A percentile compares a stretch with the other conserved stretches of the same genome.
phyloP scores from a whole-genome alignment of 2,113 vertebrate species.

The Ailuropoda melanoleuca region DNA sequence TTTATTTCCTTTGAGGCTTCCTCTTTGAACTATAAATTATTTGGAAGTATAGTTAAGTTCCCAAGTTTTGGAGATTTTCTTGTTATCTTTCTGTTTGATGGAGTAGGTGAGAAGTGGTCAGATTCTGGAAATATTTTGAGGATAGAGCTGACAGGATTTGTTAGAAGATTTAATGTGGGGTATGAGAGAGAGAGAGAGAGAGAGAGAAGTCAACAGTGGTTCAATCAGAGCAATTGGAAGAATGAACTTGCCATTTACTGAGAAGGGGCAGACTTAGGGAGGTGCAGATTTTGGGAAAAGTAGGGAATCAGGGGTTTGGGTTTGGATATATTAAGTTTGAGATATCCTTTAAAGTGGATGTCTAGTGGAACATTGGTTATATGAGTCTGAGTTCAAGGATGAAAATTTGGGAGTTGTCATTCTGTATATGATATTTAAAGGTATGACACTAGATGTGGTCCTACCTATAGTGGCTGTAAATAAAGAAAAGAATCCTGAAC shows the following conservation, averaged over 20 bases:
- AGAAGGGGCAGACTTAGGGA: not conserved
- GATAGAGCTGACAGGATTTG: not conserved
- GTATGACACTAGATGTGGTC: not conserved
- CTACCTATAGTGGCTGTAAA: not conserved
- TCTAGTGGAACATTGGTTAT: not conserved
- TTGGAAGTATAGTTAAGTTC: not conserved
- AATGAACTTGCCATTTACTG: not conserved
- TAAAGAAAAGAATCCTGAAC: not conserved
- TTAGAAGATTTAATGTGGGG: not conserved
- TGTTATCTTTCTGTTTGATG: not conserved
- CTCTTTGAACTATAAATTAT: not conserved
- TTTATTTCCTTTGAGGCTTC: not conserved
- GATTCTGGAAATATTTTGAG: constrained; percentile 8
- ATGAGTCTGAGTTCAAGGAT: constrained; percentile 8
- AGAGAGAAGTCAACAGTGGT: not conserved
- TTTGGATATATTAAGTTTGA: not conserved
- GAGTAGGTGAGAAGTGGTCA: not conserved
- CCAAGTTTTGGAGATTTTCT: not conserved
- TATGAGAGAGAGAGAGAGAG: not conserved
- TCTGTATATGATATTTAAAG: not conserved
- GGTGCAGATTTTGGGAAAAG: not conserved
- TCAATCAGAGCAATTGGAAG: not conserved
- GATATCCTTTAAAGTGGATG: not conserved
- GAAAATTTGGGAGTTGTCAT: not conserved
- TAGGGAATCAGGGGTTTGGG: not conserved